Evolutionary conservation across 2,113 vertebrate genomes (phyloP).

Genomic region (Corythornis vintsioides): DNA sequence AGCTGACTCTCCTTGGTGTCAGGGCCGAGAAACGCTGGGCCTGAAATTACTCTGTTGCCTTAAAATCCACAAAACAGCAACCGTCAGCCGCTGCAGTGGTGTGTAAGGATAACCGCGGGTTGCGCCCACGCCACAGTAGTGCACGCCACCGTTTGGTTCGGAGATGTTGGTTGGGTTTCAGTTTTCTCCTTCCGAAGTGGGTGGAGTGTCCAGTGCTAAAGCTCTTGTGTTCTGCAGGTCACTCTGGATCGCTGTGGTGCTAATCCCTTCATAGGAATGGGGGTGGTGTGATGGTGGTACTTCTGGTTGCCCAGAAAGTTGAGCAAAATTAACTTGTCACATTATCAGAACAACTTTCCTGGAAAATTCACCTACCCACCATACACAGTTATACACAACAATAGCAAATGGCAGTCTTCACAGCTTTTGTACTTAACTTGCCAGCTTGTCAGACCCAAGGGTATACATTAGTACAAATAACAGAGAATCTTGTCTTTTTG

Average conservation of each 20-base stretch:
- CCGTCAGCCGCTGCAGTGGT: rapidly evolving
- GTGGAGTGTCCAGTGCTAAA: no score
- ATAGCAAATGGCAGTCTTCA: neutral
- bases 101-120: rapidly evolving
- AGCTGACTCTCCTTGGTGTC: rapidly evolving
- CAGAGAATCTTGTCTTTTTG: neutral
- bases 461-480: neutral
- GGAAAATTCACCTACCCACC: neutral
- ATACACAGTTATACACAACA: neutral
- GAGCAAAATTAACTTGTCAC: neutral
- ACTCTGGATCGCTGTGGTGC: rapidly evolving
- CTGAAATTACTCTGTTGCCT: neutral
- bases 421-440: neutral
- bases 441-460: neutral
- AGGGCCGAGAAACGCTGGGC: neutral
- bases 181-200: rapidly evolving
- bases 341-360: neutral
- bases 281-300: rapidly evolving
- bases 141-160: neutral
- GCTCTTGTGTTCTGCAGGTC: rapidly evolving
- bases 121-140: rapidly evolving
- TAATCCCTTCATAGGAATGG: neutral
- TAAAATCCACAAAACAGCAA: rapidly evolving
- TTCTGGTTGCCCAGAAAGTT: neutral
- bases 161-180: neutral